Conservation (phyloP, 2,797 vertebrate species). For the Leptatherina wallacei region DNA sequence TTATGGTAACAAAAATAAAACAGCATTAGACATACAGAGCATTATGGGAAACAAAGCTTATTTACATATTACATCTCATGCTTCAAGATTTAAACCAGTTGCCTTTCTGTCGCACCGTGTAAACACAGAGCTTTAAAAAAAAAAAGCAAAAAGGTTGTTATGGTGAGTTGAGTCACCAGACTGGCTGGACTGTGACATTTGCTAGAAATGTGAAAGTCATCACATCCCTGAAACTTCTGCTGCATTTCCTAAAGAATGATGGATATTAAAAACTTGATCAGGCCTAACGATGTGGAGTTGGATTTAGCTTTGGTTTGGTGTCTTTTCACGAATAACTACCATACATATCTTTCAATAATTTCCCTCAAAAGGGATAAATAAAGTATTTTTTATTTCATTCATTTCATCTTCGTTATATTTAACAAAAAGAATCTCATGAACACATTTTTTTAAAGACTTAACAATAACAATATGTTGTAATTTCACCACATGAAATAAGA, state of each 20-base stretch:
- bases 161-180: neutral
- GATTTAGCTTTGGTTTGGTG: neutral
- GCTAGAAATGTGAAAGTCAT: neutral
- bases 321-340: neutral
- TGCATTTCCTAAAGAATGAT: neutral
- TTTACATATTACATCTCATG: constrained; percentile 61
- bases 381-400: too few relatives aligned
- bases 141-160: neutral
- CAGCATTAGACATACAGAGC: constrained; percentile 49
- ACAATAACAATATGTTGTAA: neutral
- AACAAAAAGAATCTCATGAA: too few relatives aligned
- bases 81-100: constrained; percentile 25
- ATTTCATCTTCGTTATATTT: too few relatives aligned
- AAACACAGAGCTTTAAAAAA: neutral
- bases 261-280: neutral
- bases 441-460: too few relatives aligned
- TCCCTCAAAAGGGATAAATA: too few relatives aligned
- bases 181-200: neutral
- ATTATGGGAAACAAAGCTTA: constrained; percentile 54
- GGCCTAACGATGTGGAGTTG: neutral
- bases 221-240: neutral
- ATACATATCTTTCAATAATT: neutral
- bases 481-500: constrained; percentile 19
- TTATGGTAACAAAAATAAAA: constrained; percentile 64
- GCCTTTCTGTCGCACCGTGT: constrained; percentile 22